phyloP scores from a whole-genome alignment of 2,113 vertebrate species.

The Oreochromis niloticus region DNA sequence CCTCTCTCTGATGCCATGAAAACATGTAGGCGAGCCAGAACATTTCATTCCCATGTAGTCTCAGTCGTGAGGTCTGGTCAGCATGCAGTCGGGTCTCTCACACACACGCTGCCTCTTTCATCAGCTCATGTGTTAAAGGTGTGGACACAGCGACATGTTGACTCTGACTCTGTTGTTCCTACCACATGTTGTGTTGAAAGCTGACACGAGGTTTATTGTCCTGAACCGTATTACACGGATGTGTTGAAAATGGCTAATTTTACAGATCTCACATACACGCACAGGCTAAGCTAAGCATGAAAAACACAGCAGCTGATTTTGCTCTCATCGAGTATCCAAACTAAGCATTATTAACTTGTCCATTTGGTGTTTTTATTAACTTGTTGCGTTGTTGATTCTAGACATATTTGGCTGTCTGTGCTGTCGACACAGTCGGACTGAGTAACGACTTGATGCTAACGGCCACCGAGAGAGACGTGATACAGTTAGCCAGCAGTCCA shows the following conservation, averaged over 20 bases:
- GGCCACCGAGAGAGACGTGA: neutral
- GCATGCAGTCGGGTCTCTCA: neutral
- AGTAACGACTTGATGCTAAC: neutral
- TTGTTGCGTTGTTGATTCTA: neutral
- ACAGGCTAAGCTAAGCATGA: neutral
- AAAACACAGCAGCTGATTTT: neutral
- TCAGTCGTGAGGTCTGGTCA: neutral
- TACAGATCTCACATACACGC: neutral
- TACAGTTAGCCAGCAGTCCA: neutral
- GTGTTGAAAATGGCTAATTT: slow-evolving; percentile 6
- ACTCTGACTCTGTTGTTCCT: slow-evolving; percentile 27
- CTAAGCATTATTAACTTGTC: neutral
- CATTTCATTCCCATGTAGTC: neutral
- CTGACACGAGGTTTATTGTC: slow-evolving; percentile 37
- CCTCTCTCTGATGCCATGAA: neutral
- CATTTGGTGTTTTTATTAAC: neutral
- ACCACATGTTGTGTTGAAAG: slow-evolving; percentile 42
- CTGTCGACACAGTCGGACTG: neutral
- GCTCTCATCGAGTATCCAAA: neutral
- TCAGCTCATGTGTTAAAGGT: slow-evolving; percentile 26
- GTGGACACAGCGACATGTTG: neutral
- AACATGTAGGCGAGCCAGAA: neutral
- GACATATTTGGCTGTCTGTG: neutral
- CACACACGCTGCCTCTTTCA: slow-evolving; percentile 10
- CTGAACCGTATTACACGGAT: neutral